Conservation (phyloP, 2,888 invertebrate genomes). For the Brenthis ino region DNA sequence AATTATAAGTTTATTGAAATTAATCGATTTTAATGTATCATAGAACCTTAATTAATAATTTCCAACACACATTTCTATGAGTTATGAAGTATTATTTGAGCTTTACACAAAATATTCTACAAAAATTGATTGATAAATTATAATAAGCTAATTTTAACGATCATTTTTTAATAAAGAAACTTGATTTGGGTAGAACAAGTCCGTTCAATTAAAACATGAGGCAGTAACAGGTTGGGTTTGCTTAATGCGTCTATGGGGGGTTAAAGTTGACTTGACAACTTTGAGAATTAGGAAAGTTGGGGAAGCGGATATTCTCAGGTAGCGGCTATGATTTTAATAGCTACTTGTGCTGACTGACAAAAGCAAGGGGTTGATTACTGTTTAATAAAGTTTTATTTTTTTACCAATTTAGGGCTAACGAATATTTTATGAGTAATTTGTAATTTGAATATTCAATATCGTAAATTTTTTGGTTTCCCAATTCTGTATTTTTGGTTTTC, state of each 20-base stretch:
- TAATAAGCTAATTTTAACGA: not conserved
- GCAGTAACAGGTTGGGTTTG: constrained; percentile 16
- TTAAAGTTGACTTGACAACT: constrained; percentile 21
- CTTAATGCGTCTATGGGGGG: constrained; percentile 18
- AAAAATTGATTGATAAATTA: not conserved
- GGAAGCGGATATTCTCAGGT: constrained; percentile 7
- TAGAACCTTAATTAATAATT: too few species aligned
- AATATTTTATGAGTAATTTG: too few species aligned
- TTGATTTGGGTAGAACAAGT: not conserved
- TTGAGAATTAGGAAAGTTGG: constrained; percentile 14
- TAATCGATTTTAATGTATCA: too few species aligned
- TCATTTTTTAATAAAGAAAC: not conserved
- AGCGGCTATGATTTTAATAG: constrained; percentile 4
- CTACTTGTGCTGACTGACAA: not conserved
- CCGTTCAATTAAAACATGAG: constrained; percentile 3
- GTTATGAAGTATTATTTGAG: too few species aligned
- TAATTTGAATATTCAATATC: too few species aligned
- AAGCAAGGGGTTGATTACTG: not conserved
- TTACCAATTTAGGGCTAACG: not conserved
- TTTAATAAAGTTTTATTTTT: not conserved
- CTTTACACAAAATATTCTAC: too few species aligned
- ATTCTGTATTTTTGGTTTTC: too few species aligned
- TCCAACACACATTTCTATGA: too few species aligned
- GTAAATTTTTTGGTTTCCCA: too few species aligned
- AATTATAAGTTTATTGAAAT: too few species aligned